These are phyloP conservation scores for Lepisosteus osseus DNA, from an alignment of 2,113 vertebrate species.

Conservation along the genomic window DNA sequence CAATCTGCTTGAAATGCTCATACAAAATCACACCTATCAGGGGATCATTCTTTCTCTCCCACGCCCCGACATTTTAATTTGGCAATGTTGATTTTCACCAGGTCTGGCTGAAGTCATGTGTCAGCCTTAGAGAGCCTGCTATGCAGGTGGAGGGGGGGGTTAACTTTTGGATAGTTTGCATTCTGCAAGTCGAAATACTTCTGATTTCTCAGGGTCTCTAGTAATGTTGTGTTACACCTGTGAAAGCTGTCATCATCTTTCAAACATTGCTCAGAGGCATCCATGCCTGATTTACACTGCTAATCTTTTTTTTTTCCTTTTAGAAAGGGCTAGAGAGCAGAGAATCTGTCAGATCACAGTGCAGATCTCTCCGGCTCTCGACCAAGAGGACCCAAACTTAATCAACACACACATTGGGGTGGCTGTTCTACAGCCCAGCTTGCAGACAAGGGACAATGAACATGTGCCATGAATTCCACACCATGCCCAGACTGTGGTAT, in stretches of 20 bases:
- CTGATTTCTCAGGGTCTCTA: conserved; percentile 7
- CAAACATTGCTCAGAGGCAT: conserved; percentile 43
- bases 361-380: conserved; percentile 1
- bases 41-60: no score
- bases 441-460: conserved; percentile 48
- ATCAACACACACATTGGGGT: neutral
- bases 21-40: no score
- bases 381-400: neutral
- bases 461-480: conserved; percentile 56
- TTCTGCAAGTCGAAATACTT: conserved; percentile 23
- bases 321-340: conserved; percentile 28
- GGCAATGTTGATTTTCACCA: neutral
- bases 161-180: conserved; percentile 1
- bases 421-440: conserved; percentile 3
- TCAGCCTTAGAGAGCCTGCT: conserved; percentile 13
- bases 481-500: conserved; percentile 41
- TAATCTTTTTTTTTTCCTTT: conserved; percentile 37
- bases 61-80: no score
- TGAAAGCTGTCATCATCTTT: conserved; percentile 52
- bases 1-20: no score
- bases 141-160: conserved; percentile 17
- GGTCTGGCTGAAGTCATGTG: conserved; percentile 19
- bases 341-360: conserved; percentile 39
- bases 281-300: conserved; percentile 48
- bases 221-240: conserved; percentile 44